A percentile compares a stretch with the other conserved stretches of the same genome.
These are phyloP conservation scores for Lophotis ruficrista DNA, from an alignment of 2,113 vertebrate genomes.

Conservation along the genomic window DNA sequence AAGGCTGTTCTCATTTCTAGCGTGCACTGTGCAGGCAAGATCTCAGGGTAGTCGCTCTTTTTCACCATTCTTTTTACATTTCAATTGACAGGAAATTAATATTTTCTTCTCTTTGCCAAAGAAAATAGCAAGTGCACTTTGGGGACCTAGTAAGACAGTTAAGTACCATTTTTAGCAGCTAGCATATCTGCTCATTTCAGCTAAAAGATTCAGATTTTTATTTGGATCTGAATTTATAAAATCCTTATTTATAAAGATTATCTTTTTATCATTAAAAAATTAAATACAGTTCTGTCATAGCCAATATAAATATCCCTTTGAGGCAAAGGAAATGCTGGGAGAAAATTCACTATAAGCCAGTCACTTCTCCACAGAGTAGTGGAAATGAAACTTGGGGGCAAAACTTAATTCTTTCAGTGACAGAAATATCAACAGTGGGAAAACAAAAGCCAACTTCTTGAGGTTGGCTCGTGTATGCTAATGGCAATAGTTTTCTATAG, in stretches of 20 bases:
- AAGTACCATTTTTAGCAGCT: neutral
- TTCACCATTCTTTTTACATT: neutral
- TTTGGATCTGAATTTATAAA: neutral
- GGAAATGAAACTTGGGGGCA: neutral
- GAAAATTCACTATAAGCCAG: neutral
- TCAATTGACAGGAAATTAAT: conserved; percentile 19
- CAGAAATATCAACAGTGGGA: neutral
- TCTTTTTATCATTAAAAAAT: neutral
- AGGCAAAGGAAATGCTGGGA: neutral
- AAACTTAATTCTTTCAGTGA: neutral
- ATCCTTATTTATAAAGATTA: neutral
- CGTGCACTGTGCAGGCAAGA: neutral
- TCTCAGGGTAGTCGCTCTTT: neutral
- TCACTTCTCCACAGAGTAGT: neutral
- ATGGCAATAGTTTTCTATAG: neutral
- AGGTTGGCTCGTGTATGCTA: neutral
- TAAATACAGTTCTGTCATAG: neutral
- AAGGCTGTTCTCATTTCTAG: neutral
- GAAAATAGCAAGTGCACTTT: neutral
- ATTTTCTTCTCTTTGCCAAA: conserved; percentile 15
- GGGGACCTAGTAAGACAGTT: neutral
- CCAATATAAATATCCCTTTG: neutral
- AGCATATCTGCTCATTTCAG: neutral
- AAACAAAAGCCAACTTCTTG: neutral
- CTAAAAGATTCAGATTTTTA: neutral